Percentiles rank a stretch among this genome's conserved stretches.
Conservation (phyloP, 2,888 invertebrate species). For the Synergus itoensis region DNA sequence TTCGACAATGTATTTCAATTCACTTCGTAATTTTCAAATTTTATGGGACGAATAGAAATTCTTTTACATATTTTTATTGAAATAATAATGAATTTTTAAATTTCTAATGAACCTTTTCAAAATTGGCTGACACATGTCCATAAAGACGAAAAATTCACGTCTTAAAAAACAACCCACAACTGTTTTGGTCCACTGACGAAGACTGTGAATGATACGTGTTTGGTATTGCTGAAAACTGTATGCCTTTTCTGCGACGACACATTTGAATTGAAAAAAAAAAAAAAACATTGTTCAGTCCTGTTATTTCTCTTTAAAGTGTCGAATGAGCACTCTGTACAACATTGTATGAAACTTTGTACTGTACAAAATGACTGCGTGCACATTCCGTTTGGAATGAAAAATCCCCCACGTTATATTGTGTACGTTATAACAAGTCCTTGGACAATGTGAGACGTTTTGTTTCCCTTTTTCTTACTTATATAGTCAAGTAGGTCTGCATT, state of each 20-base stretch:
- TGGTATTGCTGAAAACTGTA: slow-evolving; percentile 52
- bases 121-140: neutral
- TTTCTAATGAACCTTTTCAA: neutral
- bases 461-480: slow-evolving; percentile 45
- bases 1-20: no score
- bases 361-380: slow-evolving; percentile 3
- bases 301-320: slow-evolving; percentile 28
- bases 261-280: slow-evolving; percentile 16
- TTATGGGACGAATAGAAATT: neutral
- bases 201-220: slow-evolving; percentile 59
- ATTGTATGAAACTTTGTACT: slow-evolving; percentile 13
- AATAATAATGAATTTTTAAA: neutral
- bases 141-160: neutral
- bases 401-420: neutral
- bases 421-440: slow-evolving; percentile 10
- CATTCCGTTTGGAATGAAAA: slow-evolving; percentile 19
- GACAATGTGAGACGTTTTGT: slow-evolving; percentile 45
- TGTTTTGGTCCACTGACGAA: slow-evolving; percentile 67
- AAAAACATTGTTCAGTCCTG: slow-evolving; percentile 9
- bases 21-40: neutral
- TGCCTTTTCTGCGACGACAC: slow-evolving; percentile 38
- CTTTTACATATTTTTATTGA: neutral
- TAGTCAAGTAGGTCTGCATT: slow-evolving; percentile 65
- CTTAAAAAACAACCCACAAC: slow-evolving; percentile 45
- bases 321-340: slow-evolving; percentile 25